phyloP scores from a whole-genome alignment of 2,797 vertebrate species.

The Galagoides demidoff region DNA sequence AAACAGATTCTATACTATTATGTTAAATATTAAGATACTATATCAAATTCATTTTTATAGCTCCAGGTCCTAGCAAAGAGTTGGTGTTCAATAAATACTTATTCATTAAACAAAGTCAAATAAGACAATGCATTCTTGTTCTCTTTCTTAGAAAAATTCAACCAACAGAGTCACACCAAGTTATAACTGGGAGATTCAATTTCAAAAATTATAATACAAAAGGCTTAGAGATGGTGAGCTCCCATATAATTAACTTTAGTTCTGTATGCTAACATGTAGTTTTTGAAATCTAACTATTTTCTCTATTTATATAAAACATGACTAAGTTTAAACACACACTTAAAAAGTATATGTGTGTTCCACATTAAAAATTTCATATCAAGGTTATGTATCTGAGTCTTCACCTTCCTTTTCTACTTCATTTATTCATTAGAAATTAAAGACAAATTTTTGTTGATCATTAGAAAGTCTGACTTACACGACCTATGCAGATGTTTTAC shows the following conservation, averaged over 20 bases:
- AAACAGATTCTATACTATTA: background rate
- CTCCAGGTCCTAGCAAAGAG: background rate
- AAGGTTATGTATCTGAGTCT: background rate
- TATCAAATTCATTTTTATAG: slow-evolving; percentile 24
- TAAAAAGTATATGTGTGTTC: background rate
- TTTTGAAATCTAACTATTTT: slow-evolving; percentile 54
- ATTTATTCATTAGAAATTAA: background rate
- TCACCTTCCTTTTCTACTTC: slow-evolving; percentile 26
- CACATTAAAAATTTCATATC: background rate
- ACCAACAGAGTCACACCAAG: background rate
- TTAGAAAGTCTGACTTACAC: background rate
- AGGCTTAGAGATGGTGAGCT: background rate
- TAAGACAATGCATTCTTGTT: background rate
- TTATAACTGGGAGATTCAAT: background rate
- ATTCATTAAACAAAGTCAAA: background rate
- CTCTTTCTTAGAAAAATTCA: background rate
- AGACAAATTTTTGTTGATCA: background rate
- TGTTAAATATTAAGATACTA: background rate
- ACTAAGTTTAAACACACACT: slow-evolving; percentile 1
- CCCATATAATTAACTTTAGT: background rate
- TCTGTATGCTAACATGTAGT: background rate
- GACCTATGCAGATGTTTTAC: background rate
- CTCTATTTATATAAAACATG: background rate
- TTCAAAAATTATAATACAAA: background rate
- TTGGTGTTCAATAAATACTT: background rate